These are phyloP conservation scores for Sarcophaga caerulescens DNA, from an alignment of 2,888 invertebrate genomes.

Conservation along the genomic window DNA sequence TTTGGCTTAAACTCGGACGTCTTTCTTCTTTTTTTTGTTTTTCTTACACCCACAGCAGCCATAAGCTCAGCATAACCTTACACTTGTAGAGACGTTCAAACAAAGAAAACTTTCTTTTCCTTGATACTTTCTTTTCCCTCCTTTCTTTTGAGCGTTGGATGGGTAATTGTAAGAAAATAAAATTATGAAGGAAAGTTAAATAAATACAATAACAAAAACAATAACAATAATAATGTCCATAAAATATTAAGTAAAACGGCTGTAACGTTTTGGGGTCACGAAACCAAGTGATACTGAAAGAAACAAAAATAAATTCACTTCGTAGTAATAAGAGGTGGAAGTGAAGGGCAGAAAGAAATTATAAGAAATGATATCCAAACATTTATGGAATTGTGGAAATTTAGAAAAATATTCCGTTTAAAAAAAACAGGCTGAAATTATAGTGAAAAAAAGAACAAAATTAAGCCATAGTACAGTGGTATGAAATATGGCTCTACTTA, in stretches of 20 bases:
- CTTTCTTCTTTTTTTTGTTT: not conserved
- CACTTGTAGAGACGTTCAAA: not conserved
- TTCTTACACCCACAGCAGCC: not conserved
- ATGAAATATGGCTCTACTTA: too few species aligned
- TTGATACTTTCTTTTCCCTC: too few species aligned
- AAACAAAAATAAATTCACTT: not conserved
- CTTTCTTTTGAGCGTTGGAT: slow-evolving; percentile 1
- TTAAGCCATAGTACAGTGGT: not conserved
- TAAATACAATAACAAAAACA: slow-evolving; percentile 28
- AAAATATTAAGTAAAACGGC: slow-evolving; percentile 51
- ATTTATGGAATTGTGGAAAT: not conserved
- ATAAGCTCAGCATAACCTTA: not conserved
- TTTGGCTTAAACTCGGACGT: slow-evolving; percentile 5
- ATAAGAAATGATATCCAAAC: not conserved
- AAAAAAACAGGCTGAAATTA: not conserved
- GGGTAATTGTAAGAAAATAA: slow-evolving; percentile 54
- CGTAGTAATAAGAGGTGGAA: not conserved
- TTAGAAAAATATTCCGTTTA: not conserved
- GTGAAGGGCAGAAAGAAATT: not conserved
- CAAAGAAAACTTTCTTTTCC: slow-evolving; percentile 16
- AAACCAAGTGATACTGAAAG: slow-evolving; percentile 1
- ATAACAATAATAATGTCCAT: slow-evolving; percentile 57
- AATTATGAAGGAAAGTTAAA: slow-evolving; percentile 43
- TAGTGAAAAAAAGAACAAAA: not conserved
- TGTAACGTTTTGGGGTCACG: not conserved